Base-by-base conservation (phyloP, 2,888 invertebrate genomes). In the Leptopilina syphax region DNA sequence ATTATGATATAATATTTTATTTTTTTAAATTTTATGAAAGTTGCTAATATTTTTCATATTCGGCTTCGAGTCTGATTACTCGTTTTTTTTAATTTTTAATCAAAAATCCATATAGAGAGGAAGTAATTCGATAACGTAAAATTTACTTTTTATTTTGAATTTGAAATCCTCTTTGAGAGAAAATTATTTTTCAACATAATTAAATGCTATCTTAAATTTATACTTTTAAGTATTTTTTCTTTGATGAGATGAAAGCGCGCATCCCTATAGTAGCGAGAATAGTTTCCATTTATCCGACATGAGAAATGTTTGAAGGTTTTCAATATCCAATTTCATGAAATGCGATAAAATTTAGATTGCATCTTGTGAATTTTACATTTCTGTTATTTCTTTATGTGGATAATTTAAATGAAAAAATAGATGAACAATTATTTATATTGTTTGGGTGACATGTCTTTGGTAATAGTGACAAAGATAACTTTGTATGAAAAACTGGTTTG, bases 201-300 rank as follows among this genome's bases (percentile, higher is more conserved):
- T 50, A 50, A 50, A 50, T 50, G 50, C 50, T 50, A 10, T 50
- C 50, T 50, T 50, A 12, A 9, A 50, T 50, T 50, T 67, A 44
- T 67, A 44, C 67, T n/a, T 5, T 5, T 67, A 9, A 10, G 67
- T 18, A 67, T 44, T 67, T 67, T 67, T 47, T 44, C 67, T 18
- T 67, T 41, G 44, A 18, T 18, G 44, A 67, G 50, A 67, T 41
- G 67, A 67, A 67, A 67, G n/a, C 6, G 67, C 47, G 3, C 50
- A 50, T 50, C 50, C 10, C 1, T 67, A 18, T 44, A 18, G 41
- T 13, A 10, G 9, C 44, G 18, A 44, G 18, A 67, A 67, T 8
- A 67, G 67, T 67, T 67, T 67, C 44, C 67, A 18, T 67, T 67
- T 0, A 67, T 67, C 67, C 44, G 44, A 67, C 67, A 67, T 67